Conservation (phyloP, 2,888 invertebrate genomes). For the Drosophila leonis region DNA sequence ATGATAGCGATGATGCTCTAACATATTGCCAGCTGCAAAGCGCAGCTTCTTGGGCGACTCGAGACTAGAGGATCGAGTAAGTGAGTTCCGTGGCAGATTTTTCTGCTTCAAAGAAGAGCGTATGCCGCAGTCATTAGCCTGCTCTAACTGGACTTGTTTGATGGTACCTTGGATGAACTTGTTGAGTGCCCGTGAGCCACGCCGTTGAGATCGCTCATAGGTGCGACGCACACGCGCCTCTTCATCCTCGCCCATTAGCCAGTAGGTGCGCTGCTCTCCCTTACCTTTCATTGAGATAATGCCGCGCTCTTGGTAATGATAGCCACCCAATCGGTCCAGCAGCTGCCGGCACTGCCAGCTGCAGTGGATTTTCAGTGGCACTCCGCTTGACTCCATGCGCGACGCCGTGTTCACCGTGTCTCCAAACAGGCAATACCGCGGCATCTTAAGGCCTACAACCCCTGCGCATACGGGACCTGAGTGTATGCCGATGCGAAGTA, state of each 20-base stretch:
- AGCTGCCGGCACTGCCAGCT: slow-evolving; percentile 90
- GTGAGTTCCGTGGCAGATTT: slow-evolving; percentile 87
- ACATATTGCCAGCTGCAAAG: slow-evolving; percentile 90
- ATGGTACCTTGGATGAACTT: slow-evolving; percentile 84
- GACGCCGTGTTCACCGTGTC: slow-evolving; percentile 97
- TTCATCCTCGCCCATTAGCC: slow-evolving; percentile 92
- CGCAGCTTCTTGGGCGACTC: slow-evolving; percentile 94
- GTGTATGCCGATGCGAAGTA: slow-evolving; percentile 96
- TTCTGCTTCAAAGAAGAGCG: slow-evolving; percentile 91
- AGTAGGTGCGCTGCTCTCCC: slow-evolving; percentile 93
- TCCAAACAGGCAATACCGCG: slow-evolving; percentile 95
- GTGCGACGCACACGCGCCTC: slow-evolving; percentile 87
- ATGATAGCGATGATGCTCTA: slow-evolving; percentile 86
- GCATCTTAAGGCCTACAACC: slow-evolving; percentile 97
- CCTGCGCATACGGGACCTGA: slow-evolving; percentile 97
- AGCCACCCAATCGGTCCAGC: slow-evolving; percentile 91
- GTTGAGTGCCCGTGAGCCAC: slow-evolving; percentile 85
- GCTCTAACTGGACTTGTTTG: slow-evolving; percentile 76
- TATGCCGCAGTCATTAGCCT: slow-evolving; percentile 84
- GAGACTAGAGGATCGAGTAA: slow-evolving; percentile 91
- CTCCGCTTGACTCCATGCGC: slow-evolving; percentile 94
- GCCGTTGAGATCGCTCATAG: slow-evolving; percentile 86
- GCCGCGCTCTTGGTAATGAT: slow-evolving; percentile 90
- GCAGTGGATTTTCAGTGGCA: slow-evolving; percentile 94
- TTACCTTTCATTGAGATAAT: slow-evolving; percentile 93